Evolutionary conservation across 2,797 vertebrate genomes (phyloP).

Genomic region (Lagocephalus sceleratus): DNA sequence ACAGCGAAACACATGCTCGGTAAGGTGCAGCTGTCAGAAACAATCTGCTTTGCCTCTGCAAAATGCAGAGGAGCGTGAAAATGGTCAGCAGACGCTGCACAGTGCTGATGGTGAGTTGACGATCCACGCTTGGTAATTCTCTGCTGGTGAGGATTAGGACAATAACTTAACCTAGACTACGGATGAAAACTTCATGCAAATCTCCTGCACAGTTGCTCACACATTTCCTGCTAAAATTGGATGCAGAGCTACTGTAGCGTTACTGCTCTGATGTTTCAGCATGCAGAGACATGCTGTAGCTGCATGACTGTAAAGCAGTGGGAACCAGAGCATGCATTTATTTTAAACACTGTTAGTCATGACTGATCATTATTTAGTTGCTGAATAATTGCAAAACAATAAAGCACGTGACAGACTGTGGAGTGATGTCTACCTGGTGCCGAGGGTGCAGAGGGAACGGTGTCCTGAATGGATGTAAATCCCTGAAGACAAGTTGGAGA

Average conservation of each 20-base stretch:
- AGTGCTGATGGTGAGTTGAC: constrained; percentile 40
- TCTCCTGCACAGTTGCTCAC: not conserved
- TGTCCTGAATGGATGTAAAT: constrained; percentile 43
- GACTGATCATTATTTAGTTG: constrained; percentile 5
- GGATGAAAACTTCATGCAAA: constrained; percentile 1
- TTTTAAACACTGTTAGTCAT: not conserved
- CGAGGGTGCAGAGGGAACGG: constrained; percentile 20
- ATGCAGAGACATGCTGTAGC: not conserved
- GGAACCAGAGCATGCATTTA: constrained; percentile 7
- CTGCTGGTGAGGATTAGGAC: constrained; percentile 21
- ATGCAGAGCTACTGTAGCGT: constrained; percentile 13
- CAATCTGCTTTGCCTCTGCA: constrained; percentile 9
- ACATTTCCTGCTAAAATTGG: constrained; percentile 7
- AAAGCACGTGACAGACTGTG: constrained; percentile 48
- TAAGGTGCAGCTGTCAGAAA: constrained; percentile 3
- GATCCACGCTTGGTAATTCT: constrained; percentile 38
- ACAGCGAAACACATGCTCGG: not conserved
- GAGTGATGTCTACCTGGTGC: constrained; percentile 26
- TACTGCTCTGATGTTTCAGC: constrained; percentile 2
- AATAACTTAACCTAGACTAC: constrained; percentile 7
- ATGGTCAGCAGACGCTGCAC: constrained; percentile 11
- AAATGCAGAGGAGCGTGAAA: constrained; percentile 17
- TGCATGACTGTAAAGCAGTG: constrained; percentile 3
- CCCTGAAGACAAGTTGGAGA: constrained; percentile 46
- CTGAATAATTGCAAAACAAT: constrained; percentile 4